Percentiles rank a stretch among this genome's conserved stretches.
These are phyloP conservation scores for Hippopotamyrus pictus DNA, from an alignment of 2,797 vertebrate species.

Conservation along the genomic window DNA sequence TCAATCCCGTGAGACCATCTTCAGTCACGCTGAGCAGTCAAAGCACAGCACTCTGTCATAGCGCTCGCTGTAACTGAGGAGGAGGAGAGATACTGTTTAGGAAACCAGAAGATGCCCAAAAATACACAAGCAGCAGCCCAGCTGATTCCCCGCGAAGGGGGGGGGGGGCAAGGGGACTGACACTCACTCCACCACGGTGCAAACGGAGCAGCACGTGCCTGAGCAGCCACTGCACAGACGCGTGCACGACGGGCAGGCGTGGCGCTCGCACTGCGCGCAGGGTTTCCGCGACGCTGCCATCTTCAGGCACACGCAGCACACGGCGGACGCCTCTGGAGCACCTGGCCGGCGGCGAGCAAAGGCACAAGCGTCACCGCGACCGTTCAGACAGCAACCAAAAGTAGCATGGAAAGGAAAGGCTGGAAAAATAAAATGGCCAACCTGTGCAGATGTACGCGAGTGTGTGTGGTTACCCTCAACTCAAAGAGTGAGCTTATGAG, in stretches of 20 bases:
- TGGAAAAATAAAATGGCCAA: not conserved
- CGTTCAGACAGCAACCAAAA: not conserved
- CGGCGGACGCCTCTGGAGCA: constrained; percentile 26
- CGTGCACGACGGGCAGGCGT: constrained; percentile 53
- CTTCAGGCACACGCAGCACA: constrained; percentile 63
- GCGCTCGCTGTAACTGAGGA: constrained; percentile 62
- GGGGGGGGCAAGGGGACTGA: not conserved
- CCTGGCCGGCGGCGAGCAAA: constrained; percentile 35
- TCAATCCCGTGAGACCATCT: not conserved
- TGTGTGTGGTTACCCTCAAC: not conserved
- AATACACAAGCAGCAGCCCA: not conserved
- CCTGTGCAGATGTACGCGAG: not conserved
- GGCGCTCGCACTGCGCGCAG: constrained; percentile 62
- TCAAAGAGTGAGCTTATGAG: not conserved
- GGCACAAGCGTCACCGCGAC: not conserved
- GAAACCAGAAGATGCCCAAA: not conserved
- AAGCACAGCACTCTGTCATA: constrained; percentile 67
- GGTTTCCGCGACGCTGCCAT: constrained; percentile 38
- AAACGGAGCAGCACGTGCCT: constrained; percentile 62
- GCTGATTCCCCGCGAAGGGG: not conserved
- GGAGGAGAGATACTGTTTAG: constrained; percentile 18
- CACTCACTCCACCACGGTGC: constrained; percentile 63
- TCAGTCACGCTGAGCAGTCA: constrained; percentile 54
- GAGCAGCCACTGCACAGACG: constrained; percentile 60
- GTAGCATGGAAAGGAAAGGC: not conserved